These are phyloP conservation scores for Heteractis magnifica DNA, from an alignment of 92 coral and sea anemone species.

Conservation along the genomic window DNA sequence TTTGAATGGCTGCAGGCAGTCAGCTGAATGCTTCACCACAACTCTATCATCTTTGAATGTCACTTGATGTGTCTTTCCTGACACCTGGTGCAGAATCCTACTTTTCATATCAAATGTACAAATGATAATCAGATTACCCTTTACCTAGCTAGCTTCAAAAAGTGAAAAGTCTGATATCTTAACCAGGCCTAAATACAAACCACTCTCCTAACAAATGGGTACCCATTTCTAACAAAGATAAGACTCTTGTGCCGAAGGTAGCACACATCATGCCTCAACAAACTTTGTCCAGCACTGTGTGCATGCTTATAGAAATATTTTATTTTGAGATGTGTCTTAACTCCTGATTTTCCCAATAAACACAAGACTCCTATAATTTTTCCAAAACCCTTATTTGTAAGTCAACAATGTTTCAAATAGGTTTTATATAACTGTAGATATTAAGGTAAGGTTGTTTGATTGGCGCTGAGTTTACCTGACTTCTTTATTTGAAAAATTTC, in stretches of 20 bases:
- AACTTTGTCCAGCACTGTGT: neutral
- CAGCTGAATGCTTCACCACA: conserved; percentile 7
- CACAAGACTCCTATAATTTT: neutral
- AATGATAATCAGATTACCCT: no score
- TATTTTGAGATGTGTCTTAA: neutral
- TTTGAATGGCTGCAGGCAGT: conserved; percentile 39
- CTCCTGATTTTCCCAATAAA: neutral
- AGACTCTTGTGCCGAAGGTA: no score
- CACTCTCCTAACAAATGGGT: neutral
- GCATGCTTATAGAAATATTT: no score
- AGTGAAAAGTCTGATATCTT: neutral
- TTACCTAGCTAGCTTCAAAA: no score
- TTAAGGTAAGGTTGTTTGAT: neutral
- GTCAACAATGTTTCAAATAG: neutral
- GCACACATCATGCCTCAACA: neutral
- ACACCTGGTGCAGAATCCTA: no score
- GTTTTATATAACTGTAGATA: neutral
- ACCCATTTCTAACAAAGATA: neutral
- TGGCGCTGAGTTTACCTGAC: neutral
- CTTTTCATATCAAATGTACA: no score
- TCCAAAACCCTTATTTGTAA: neutral
- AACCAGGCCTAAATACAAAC: neutral
- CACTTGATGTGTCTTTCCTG: neutral
- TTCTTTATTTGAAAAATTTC: neutral
- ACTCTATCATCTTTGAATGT: neutral